Percentiles rank a stretch among this genome's conserved stretches.
Conservation (phyloP, 2,113 vertebrate genomes). For the Indri indri region DNA sequence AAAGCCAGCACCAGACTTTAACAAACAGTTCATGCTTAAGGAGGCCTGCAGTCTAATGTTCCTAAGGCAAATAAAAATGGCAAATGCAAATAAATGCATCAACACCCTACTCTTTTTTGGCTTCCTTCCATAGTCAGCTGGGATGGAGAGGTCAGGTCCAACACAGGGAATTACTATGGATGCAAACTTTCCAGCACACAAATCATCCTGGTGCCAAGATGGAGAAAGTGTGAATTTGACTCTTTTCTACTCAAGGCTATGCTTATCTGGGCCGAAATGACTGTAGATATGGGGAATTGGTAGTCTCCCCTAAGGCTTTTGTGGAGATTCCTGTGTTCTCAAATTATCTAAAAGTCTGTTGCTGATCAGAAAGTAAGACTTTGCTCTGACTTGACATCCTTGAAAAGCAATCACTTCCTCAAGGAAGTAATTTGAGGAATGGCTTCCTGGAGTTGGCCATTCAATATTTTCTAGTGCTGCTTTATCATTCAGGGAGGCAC, state of each 20-base stretch:
- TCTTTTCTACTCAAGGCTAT: neutral
- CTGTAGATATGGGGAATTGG: neutral
- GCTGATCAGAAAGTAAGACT: neutral
- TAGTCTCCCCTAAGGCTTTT: neutral
- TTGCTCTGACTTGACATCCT: neutral
- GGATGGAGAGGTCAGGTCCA: constrained; percentile 58
- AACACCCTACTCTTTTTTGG: constrained; percentile 24
- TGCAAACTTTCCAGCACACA: neutral
- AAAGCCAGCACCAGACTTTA: constrained; percentile 76
- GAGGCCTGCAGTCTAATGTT: constrained; percentile 50
- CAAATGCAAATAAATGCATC: constrained; percentile 60
- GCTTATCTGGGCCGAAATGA: neutral
- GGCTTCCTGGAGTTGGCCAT: neutral
- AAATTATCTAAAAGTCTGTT: neutral
- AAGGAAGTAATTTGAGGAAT: neutral
- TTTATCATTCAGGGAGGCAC: constrained; percentile 19
- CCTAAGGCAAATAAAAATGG: constrained; percentile 65
- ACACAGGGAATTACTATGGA: neutral
- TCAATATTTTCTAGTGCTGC: neutral
- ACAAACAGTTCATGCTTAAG: constrained; percentile 75
- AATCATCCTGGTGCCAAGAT: neutral
- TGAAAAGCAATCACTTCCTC: constrained; percentile 14
- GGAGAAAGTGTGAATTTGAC: neutral
- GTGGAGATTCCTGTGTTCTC: neutral
- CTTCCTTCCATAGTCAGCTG: constrained; percentile 35